Evolutionary conservation across 1,140 invertebrate species (phyloP), one percentile per base, ranked within the genome.

Genomic region (Drosophila lacertosa): DNA sequence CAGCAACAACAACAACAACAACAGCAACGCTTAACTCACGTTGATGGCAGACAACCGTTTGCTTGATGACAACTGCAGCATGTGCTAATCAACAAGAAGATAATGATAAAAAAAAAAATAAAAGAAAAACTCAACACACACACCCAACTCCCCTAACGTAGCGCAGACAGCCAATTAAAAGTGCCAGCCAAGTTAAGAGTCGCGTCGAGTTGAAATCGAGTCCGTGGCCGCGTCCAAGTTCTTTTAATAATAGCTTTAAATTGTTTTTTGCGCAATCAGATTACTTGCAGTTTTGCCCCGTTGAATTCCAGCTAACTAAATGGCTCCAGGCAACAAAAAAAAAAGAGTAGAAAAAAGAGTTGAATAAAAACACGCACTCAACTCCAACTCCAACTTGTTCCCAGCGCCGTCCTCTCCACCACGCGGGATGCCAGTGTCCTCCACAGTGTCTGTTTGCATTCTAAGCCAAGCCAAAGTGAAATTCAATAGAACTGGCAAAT

Each of bases 141-240:
- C n/a, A 50, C 35, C 58, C 59, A 71, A 54, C 45, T 55, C 37
- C 50, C 55, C 45, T 39, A 59, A 58, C 33, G 44, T 42, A 40
- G 54, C 54, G 50, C 73, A 66, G 60, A 83, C 57, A 83, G 67
- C 74, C 74, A 83, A 83, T 83, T 84, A 78, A 83, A 79, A 75
- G 40, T 70, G 42, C 42, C 42, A 51, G 60, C 51, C 60, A 70
- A 57, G 50, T 64, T 64, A 24, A 70, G 60, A 64, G 59, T 54
- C 42, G 44, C 51, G 42, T 65, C 47, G 39, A 42, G 54, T 42
- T 45, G 11, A 58, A 58, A 44, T 58, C 40, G 54, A 51, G 48
- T 63, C 32, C 58, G 44, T 45, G 44, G 50, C 29, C 26, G 39
- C 29, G 71, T 20, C 26, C 58, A 48, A 70, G 74, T 75, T 83